These are phyloP conservation scores for Caracal caracal DNA, from an alignment of 2,113 vertebrate species.

Conservation along the genomic window DNA sequence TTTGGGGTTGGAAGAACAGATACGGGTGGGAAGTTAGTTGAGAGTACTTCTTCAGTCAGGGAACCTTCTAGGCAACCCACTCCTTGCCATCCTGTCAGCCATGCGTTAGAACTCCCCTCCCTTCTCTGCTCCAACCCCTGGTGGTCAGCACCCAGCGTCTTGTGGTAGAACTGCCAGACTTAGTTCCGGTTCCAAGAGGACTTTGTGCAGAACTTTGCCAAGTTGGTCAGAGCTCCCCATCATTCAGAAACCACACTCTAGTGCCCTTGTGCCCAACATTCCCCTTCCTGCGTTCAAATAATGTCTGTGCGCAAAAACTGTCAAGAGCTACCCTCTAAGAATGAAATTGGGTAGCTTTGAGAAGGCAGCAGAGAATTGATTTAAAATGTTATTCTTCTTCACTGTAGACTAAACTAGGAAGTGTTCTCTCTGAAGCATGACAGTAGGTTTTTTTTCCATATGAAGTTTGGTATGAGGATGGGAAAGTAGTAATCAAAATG, in stretches of 20 bases:
- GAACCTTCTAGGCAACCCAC: not conserved
- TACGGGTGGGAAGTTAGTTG: not conserved
- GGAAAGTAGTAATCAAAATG: conserved; percentile 62
- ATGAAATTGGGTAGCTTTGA: not conserved
- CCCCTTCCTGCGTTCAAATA: not conserved
- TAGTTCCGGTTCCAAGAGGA: not conserved
- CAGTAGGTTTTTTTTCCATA: conserved; percentile 61
- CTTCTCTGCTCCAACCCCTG: accelerated
- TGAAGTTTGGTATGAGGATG: conserved; percentile 68
- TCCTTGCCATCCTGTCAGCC: not conserved
- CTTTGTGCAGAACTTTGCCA: not conserved
- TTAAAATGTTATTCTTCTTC: conserved; percentile 68
- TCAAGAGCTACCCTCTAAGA: not conserved
- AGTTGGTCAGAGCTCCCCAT: not conserved
- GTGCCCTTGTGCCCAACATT: not conserved
- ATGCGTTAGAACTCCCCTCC: accelerated
- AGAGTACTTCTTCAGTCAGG: not conserved
- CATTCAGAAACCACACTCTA: not conserved
- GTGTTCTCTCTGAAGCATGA: conserved; percentile 75
- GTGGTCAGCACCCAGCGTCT: accelerated
- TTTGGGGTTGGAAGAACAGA: not conserved
- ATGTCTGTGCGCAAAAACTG: not conserved
- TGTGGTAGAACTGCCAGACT: too few species aligned
- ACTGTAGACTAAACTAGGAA: conserved; percentile 64
- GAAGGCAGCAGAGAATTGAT: conserved; percentile 66